phyloP scores from a whole-genome alignment of 2,797 vertebrate species.

The Phrynocephalus vlangalii region DNA sequence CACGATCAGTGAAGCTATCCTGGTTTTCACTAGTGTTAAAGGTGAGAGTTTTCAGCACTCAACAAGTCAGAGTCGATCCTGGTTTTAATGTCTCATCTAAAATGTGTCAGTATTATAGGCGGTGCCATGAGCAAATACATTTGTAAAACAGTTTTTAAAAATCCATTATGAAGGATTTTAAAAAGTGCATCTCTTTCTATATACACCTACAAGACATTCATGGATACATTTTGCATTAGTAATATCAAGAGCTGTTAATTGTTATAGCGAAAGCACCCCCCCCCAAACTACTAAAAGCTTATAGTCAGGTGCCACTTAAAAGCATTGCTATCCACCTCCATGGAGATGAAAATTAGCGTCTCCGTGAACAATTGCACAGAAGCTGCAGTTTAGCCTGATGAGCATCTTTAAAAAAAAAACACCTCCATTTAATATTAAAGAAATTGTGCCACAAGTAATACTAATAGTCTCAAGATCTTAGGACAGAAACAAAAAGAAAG shows the following conservation, averaged over 20 bases:
- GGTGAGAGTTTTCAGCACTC: conserved; percentile 14
- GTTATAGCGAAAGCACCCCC: conserved; percentile 41
- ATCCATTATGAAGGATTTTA: conserved; percentile 41
- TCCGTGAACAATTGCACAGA: conserved; percentile 14
- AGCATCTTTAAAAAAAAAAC: conserved; percentile 10
- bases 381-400: conserved; percentile 10
- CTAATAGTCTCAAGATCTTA: not conserved
- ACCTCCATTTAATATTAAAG: not conserved
- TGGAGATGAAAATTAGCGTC: conserved; percentile 2
- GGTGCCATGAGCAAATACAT: not conserved
- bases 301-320: conserved; percentile 24
- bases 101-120: not conserved
- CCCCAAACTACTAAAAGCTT: conserved; percentile 50
- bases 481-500: conserved; percentile 10
- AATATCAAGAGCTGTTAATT: conserved; percentile 50
- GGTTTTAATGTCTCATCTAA: conserved; percentile 27
- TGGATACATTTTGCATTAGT: conserved; percentile 37
- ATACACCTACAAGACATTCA: conserved; percentile 42
- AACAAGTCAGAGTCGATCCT: not conserved
- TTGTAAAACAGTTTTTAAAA: conserved; percentile 8
- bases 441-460: not conserved
- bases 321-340: conserved; percentile 34
- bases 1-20: not conserved
- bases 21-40: not conserved
- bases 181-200: conserved; percentile 27